Base-by-base conservation (phyloP, 2,888 invertebrate genomes). In the Tortricodes alternella region DNA sequence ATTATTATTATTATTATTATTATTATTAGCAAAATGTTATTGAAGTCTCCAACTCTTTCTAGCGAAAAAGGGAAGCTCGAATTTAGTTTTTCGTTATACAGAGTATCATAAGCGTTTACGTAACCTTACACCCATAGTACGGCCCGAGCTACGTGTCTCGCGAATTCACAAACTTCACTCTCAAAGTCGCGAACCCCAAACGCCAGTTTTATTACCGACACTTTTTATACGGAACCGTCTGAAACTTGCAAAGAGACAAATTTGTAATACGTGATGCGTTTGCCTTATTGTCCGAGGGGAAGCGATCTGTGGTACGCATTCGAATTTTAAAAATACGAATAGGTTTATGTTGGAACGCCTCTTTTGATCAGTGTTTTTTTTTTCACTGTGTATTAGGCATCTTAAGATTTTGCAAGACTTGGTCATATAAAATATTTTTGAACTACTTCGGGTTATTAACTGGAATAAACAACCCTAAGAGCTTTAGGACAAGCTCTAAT, bases 151-250 rank as follows among this genome's bases (percentile, higher is more conserved):
- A 55, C 53, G 53, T 55, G 53, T 55, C 53, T 48, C 53, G 32
- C 41, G 53, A 55, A 53, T 55, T 55, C 46, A 48, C 48, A 55
- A 55, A 55, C 53, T 55, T 55, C 48, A 48, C 53, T 55, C 53
- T 55, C 53, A 46, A 52, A 53, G 46, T 53, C 46, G 53, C 48
- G 46, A 46, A 53, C 53, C 53, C 46, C 53, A 55, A 55, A 55
- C 41, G 53, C 48, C 53, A 55, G 39, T 55, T 55, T 55, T 55
- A 55, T 55, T 55, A 55, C 53, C 46, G 53, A 32, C 53, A 48
- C 48, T 55, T 48, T 55, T 55, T 55, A 52, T 44, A 48, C 53
- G 48, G 48, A 55, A 41, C 53, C 53, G 34, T 41, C 53, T 48
- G 24, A 55, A 55, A 55, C 39, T 55, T 55, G 53, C 34, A 35